Evolutionary conservation across 2,113 vertebrate genomes (phyloP).

Genomic region (Chiloscyllium plagiosum): DNA sequence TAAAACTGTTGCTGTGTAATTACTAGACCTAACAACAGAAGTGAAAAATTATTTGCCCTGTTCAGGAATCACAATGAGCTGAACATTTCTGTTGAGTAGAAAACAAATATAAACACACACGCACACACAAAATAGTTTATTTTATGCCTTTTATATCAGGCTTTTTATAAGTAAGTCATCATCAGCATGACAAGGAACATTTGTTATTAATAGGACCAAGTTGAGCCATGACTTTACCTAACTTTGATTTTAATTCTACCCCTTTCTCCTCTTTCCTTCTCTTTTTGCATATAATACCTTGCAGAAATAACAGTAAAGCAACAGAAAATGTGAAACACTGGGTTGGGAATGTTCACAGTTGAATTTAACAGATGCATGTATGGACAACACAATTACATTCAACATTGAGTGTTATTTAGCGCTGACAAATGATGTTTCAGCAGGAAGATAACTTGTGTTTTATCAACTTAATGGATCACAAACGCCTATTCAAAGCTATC

Average conservation of each 20-base stretch:
- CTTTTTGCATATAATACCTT: background rate
- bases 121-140: background rate
- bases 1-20: slow-evolving; percentile 27
- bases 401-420: background rate
- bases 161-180: background rate
- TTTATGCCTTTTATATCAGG: background rate
- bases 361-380: background rate
- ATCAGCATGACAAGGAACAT: background rate
- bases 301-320: background rate
- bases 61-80: background rate
- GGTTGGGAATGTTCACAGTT: background rate
- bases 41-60: slow-evolving; percentile 2
- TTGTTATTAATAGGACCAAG: background rate
- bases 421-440: background rate
- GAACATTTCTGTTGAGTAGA: background rate
- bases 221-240: background rate
- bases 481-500: background rate
- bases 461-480: slow-evolving; percentile 15
- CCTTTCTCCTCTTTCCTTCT: background rate
- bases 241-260: background rate
- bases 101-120: background rate
- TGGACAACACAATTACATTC: background rate
- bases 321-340: background rate
- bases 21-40: background rate
- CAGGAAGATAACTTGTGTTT: background rate